These are phyloP conservation scores for Eristalis intricaria DNA, from an alignment of 2,888 invertebrate species.

Conservation along the genomic window DNA sequence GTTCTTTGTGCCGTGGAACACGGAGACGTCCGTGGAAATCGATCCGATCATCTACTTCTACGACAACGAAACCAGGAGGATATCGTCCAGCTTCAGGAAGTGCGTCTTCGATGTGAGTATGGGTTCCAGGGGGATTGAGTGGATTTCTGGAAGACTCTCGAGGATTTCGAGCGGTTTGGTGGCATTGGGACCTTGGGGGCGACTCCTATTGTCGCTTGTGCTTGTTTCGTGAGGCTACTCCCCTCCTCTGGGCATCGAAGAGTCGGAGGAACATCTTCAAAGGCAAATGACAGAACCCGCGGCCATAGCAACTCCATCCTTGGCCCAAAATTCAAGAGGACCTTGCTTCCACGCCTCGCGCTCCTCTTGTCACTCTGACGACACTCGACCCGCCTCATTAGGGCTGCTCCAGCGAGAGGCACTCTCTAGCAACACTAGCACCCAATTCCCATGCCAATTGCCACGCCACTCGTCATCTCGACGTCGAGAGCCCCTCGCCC, in stretches of 20 bases:
- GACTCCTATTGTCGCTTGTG: too few relatives aligned
- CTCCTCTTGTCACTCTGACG: neutral
- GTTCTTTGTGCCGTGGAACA: constrained; percentile 76
- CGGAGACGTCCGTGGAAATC: constrained; percentile 75
- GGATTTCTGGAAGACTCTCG: too few relatives aligned
- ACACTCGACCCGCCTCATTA: neutral
- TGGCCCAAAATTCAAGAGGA: too few relatives aligned
- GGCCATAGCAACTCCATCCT: too few relatives aligned
- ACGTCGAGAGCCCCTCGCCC: neutral
- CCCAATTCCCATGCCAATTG: neutral
- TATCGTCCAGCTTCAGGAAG: constrained; percentile 75
- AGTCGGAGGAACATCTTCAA: too few relatives aligned
- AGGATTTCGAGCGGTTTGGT: too few relatives aligned
- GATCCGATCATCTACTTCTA: constrained; percentile 78
- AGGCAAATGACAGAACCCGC: too few relatives aligned
- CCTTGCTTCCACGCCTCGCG: too few relatives aligned
- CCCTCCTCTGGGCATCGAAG: too few relatives aligned
- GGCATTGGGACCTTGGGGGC: too few relatives aligned
- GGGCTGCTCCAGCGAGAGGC: neutral
- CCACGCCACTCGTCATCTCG: neutral
- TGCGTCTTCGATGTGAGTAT: constrained; percentile 78
- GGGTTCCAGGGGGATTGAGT: neutral
- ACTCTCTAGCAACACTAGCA: neutral
- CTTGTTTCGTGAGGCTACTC: too few relatives aligned
- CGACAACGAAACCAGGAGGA: constrained; percentile 76